A percentile compares a stretch with the other conserved stretches of the same genome.
These are phyloP conservation scores for Atethmia centrago DNA, from an alignment of 2,888 invertebrate species.

Conservation along the genomic window DNA sequence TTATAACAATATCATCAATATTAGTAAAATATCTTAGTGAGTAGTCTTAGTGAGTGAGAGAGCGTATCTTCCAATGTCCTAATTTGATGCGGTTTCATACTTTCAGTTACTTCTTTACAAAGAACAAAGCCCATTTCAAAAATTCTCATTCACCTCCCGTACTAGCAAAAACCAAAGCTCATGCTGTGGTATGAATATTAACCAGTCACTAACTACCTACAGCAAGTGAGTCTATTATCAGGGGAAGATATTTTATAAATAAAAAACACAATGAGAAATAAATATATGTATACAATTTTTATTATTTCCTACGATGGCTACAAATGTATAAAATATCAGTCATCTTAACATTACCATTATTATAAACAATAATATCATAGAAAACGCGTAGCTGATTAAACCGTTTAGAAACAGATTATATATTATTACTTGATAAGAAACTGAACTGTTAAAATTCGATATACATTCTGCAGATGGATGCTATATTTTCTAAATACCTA, in stretches of 20 bases:
- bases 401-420: constrained; percentile 23
- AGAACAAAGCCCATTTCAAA: background rate
- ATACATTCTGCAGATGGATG: constrained; percentile 5
- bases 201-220: background rate
- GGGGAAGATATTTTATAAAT: constrained; percentile 4
- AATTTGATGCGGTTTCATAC: background rate
- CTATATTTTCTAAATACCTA: constrained; percentile 3
- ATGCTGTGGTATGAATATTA: background rate
- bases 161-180: background rate
- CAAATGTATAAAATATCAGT: constrained; percentile 88
- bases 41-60: background rate
- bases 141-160: background rate
- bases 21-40: background rate
- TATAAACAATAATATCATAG: constrained; percentile 66
- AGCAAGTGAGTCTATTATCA: background rate
- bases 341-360: constrained; percentile 73
- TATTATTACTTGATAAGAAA: constrained; percentile 2
- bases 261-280: constrained; percentile 48
- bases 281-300: constrained; percentile 54
- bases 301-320: constrained; percentile 72
- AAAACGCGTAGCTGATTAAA: constrained; percentile 52
- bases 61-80: background rate
- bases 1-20: background rate
- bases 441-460: constrained; percentile 2
- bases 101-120: background rate